Base-by-base conservation (phyloP, 1,140 invertebrate genomes). In the Formica exsecta region DNA sequence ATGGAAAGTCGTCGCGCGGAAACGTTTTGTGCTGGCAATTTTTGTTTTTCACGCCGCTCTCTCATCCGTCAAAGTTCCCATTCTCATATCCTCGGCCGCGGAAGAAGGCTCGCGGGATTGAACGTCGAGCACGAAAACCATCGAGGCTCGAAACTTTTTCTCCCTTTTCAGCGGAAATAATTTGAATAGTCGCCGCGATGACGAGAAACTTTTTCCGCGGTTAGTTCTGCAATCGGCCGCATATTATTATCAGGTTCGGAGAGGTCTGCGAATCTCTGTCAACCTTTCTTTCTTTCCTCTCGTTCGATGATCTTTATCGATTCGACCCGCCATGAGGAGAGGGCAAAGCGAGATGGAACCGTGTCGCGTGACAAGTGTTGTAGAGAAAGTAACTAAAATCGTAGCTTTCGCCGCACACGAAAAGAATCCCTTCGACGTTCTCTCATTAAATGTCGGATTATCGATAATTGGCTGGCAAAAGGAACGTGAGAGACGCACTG, bases 151-250 rank as follows among this genome's bases (percentile, higher is more conserved):
- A 89, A 89, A 51, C 48, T 73, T 89, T 89, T 83, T 71, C 61
- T 65, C 41, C 57, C 64, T n/a, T 44, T 32, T 70, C 74, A 71
- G 68, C 84, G 75, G 76, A 88, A 89, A 83, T 89, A 89, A 89
- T 89, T 89, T 89, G 88, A 89, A 89, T 89, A 89, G 84, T 86
- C 88, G 84, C 32, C 62, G 44, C 57, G 86, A 89, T 83, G 88
- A 89, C 87, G 88, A 89, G 87, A 89, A 89, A 89, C 88, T 89
- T 89, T 89, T 89, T 84, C 88, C 88, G 74, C 57, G 59, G 32
- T 65, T 76, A 59, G 70, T 41, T 83, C 59, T 73, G 48, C 84
- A 77, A 84, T 89, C 84, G 87, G 66, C 71, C 65, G 88, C 87
- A 89, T 89, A 89, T 89, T 88, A 89, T 89, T 89, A 89, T 86